Conservation (phyloP, 2,797 vertebrate genomes). For the Catharus ustulatus region DNA sequence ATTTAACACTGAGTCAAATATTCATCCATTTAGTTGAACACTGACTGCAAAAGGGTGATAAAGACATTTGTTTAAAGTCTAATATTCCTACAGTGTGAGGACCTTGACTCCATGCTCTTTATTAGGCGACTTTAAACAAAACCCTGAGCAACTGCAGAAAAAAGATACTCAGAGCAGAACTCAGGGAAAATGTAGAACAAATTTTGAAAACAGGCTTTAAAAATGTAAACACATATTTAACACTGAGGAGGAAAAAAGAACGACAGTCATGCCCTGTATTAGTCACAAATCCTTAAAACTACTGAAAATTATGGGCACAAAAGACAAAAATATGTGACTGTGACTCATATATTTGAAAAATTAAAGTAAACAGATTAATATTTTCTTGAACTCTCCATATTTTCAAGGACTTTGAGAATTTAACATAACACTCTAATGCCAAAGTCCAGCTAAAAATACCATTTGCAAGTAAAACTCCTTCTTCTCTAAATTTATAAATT, state of each 20-base stretch:
- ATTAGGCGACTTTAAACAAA: conserved; percentile 21
- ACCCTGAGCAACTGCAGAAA: not conserved
- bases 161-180: conserved; percentile 26
- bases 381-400: not conserved
- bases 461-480: not conserved
- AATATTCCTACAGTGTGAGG: not conserved
- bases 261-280: not conserved
- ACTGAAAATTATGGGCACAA: not conserved
- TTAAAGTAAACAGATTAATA: not conserved
- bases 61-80: conserved; percentile 41
- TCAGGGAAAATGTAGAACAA: not conserved
- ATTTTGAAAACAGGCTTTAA: not conserved
- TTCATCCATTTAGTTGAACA: conserved; percentile 9
- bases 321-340: not conserved
- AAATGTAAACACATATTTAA: not conserved
- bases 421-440: not conserved
- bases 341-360: conserved; percentile 22
- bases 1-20: conserved; percentile 48
- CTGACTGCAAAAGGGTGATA: conserved; percentile 53
- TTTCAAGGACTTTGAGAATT: conserved; percentile 1
- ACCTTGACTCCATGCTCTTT: not conserved
- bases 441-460: conserved; percentile 6
- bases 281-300: conserved; percentile 15
- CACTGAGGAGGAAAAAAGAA: not conserved
- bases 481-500: not conserved